Evolutionary conservation across 2,797 vertebrate genomes (phyloP), one percentile per base, ranked within the genome.

Genomic region (Bucorvus abyssinicus): DNA sequence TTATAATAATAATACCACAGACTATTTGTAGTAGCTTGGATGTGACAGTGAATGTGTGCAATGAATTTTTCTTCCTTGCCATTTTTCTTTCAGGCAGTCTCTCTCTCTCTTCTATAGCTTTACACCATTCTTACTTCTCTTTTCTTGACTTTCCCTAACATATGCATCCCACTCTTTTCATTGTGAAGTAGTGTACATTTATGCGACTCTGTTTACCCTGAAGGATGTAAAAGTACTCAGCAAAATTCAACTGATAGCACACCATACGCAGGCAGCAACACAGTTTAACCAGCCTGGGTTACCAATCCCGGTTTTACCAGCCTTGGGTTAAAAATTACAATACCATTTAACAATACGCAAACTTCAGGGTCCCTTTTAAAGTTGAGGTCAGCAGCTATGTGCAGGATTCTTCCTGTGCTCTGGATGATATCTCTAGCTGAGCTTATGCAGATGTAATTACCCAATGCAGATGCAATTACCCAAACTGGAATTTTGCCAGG

Each of bases 11-110:
- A 91, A 11, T 40, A 93, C 74, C 70, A 64, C 57, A 88, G 77
- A 89, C 50, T 94, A 93, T 92, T 90, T 89, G 73, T 85, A 85
- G 64, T 68, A 83, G 79, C 57, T 92, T 92, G 64, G 77, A 79
- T 59, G 52, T 95, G 80, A 94, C 38, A 87, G 0, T 78, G 71
- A 94, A 84, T 26, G 24, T 27, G 52, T 27, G 22, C 77, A 91
- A 92, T 70, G 29, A 73, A 36, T 88, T 84, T 87, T 10, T 93
- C 40, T 90, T 87, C 36, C n/a, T 67, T 63, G 36, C 6, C 3
- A 49, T 80, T 96, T 49, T 40, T 70, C 75, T 89, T 94, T 89
- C 65, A 45, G 40, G 90, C 32, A 75, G 55, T 77, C 71, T 74
- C 83, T 56, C 73, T 82, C 70, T 64, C 69, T 57, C 19, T 29